phyloP scores from a whole-genome alignment of 1,140 invertebrate genomes.

The Heliconius congener region DNA sequence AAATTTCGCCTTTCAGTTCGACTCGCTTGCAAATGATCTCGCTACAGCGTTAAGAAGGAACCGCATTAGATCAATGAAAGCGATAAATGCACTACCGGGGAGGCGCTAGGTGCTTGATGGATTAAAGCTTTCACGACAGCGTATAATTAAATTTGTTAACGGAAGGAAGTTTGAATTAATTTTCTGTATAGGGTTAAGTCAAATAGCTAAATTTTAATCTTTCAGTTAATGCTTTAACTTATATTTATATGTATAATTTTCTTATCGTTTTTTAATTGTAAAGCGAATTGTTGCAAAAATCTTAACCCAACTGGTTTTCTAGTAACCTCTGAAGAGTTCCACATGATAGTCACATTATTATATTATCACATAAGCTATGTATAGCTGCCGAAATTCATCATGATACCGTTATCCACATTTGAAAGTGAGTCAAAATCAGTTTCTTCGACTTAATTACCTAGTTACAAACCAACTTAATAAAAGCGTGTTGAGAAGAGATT shows the following conservation, averaged over 20 bases:
- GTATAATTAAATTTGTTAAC: slow-evolving; percentile 28
- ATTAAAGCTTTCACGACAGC: slow-evolving; percentile 19
- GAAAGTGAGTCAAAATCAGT: no score
- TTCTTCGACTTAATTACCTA: no score
- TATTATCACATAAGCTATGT: no score
- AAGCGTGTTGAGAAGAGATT: neutral
- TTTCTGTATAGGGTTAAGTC: slow-evolving; percentile 9
- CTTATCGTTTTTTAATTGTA: no score
- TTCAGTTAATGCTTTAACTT: neutral
- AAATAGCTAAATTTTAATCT: neutral
- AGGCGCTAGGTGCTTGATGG: slow-evolving; percentile 22
- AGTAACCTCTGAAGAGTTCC: no score
- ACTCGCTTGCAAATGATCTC: slow-evolving; percentile 6
- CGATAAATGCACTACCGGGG: slow-evolving; percentile 25
- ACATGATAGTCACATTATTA: no score
- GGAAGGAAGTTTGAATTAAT: neutral
- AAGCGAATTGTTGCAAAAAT: no score
- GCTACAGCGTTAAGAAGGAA: slow-evolving; percentile 7
- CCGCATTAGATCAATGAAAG: slow-evolving; percentile 29
- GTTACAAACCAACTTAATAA: no score
- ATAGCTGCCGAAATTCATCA: no score
- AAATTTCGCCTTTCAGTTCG: slow-evolving; percentile 9
- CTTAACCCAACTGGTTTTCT: no score
- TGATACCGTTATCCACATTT: no score
- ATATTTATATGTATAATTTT: no score